A percentile compares a stretch with the other conserved stretches of the same genome.
phyloP scores from a whole-genome alignment of 1,140 invertebrate species.

The Penaeus indicus region DNA sequence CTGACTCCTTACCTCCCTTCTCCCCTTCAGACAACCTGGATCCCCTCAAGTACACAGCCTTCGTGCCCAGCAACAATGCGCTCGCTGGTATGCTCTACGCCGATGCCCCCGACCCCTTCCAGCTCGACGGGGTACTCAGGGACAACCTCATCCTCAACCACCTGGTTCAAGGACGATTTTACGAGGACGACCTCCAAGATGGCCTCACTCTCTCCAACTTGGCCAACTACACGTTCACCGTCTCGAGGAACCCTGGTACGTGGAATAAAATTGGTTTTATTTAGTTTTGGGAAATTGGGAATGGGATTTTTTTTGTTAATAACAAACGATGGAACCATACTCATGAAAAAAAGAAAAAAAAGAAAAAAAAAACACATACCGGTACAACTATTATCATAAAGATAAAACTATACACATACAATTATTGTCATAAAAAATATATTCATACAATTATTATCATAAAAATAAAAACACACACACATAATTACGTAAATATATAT shows the following conservation, averaged over 20 bases:
- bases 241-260: constrained; percentile 67
- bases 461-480: no score
- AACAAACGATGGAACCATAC: no score
- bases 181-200: constrained; percentile 75
- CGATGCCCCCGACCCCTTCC: constrained; percentile 74
- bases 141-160: constrained; percentile 76
- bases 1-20: not conserved
- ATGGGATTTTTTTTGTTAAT: not conserved
- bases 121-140: constrained; percentile 73
- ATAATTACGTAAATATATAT: no score
- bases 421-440: no score
- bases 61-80: constrained; percentile 76
- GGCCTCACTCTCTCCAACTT: constrained; percentile 70
- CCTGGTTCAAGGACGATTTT: constrained; percentile 76
- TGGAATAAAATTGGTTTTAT: not conserved
- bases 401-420: no score
- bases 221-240: constrained; percentile 48
- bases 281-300: not conserved
- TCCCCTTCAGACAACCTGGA: constrained; percentile 53
- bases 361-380: no score
- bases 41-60: constrained; percentile 74
- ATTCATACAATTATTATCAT: no score
- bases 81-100: constrained; percentile 74
- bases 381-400: no score
- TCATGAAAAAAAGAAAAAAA: no score